These are phyloP conservation scores for Volucella zonaria DNA, from an alignment of 2,888 invertebrate species.

Conservation along the genomic window DNA sequence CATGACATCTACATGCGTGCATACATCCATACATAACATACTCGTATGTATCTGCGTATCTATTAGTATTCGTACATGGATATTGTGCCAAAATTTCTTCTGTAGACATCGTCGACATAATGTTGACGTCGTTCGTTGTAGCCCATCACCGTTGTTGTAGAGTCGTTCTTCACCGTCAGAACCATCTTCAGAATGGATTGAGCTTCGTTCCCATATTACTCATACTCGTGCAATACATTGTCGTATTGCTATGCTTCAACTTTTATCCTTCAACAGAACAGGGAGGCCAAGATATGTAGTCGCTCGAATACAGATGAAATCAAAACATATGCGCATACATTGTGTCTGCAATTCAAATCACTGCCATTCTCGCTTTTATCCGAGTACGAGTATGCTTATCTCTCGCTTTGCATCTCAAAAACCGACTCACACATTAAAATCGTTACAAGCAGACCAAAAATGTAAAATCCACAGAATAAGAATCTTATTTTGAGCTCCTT, in stretches of 20 bases:
- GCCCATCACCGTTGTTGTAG: slow-evolving; percentile 25
- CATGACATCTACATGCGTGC: neutral
- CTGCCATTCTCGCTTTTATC: slow-evolving; percentile 70
- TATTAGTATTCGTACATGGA: slow-evolving; percentile 15
- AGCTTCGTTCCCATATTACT: slow-evolving; percentile 48
- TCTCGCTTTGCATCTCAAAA: slow-evolving; percentile 59
- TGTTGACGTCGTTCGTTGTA: slow-evolving; percentile 29
- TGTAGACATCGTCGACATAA: slow-evolving; percentile 16
- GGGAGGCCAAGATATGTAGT: no score
- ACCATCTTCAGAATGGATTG: slow-evolving; percentile 53
- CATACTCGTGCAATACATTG: neutral
- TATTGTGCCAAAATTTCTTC: slow-evolving; percentile 46
- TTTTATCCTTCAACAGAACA: neutral
- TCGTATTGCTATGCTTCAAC: no score
- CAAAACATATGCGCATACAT: slow-evolving; percentile 74
- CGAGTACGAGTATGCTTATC: slow-evolving; percentile 54
- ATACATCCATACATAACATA: neutral
- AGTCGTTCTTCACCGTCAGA: slow-evolving; percentile 51
- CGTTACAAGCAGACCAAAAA: slow-evolving; percentile 25
- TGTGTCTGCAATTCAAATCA: slow-evolving; percentile 74
- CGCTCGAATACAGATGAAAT: slow-evolving; percentile 47
- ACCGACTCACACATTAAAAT: slow-evolving; percentile 40
- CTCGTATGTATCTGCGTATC: no score
- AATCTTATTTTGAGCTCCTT: slow-evolving; percentile 61
- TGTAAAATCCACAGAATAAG: slow-evolving; percentile 11